A percentile compares a stretch with the other conserved stretches of the same genome.
Evolutionary conservation across 2,113 vertebrate genomes (phyloP).

Genomic region (Lepus europaeus): DNA sequence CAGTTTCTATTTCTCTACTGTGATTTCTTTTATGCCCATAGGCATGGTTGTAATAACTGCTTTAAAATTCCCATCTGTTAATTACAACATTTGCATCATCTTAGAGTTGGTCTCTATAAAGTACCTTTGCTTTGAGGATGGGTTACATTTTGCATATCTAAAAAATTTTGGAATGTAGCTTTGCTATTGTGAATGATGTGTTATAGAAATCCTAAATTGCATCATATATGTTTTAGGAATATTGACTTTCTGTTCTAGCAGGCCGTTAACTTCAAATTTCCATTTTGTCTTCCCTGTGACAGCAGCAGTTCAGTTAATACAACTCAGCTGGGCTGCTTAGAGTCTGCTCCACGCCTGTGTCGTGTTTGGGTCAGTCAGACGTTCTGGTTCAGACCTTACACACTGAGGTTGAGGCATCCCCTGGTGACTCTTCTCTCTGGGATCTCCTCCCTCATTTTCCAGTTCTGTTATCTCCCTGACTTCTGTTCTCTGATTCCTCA

Average conservation of each 20-base stretch:
- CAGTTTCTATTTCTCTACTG: neutral
- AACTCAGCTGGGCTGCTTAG: neutral
- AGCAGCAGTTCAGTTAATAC: slow-evolving; percentile 1
- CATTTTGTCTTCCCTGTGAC: slow-evolving; percentile 19
- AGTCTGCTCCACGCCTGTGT: neutral
- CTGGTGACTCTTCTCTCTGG: slow-evolving; percentile 3
- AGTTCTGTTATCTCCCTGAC: neutral
- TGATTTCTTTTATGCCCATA: slow-evolving; percentile 12
- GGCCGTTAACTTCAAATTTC: slow-evolving; percentile 24
- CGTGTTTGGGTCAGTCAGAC: neutral
- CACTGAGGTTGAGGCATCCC: neutral
- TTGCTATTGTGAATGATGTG: neutral
- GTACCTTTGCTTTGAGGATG: slow-evolving; percentile 2
- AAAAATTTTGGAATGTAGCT: slow-evolving; percentile 20
- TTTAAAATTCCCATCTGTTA: slow-evolving; percentile 30
- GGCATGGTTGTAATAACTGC: neutral
- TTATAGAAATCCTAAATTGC: slow-evolving; percentile 31
- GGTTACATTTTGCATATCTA: slow-evolving; percentile 5
- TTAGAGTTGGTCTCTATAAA: neutral
- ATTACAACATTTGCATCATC: neutral
- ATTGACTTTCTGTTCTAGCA: slow-evolving; percentile 29
- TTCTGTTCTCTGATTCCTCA: neutral
- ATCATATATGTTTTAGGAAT: slow-evolving; percentile 4
- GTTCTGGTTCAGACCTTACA: neutral
- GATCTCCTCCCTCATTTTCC: slow-evolving; percentile 8